Conservation (phyloP, 2,113 vertebrate species). For the Ploceus nigricollis region DNA sequence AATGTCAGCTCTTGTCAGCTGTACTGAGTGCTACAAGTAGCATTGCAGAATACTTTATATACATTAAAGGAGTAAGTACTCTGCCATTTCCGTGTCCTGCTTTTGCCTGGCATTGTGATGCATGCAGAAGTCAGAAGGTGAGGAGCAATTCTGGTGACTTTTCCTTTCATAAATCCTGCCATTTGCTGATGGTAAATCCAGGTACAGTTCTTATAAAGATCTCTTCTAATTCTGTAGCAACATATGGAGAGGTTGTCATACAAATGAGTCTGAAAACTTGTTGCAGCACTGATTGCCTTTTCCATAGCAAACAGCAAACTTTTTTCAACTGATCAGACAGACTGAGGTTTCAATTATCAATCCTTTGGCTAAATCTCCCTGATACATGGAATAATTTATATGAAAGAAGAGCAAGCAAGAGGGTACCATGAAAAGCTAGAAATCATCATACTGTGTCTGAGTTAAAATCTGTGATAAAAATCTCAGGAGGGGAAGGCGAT, state of each 20-base stretch:
- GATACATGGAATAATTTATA: neutral
- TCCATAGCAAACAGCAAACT: neutral
- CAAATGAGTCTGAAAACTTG: neutral
- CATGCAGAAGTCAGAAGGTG: neutral
- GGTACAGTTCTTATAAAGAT: neutral
- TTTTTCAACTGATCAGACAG: conserved; percentile 30
- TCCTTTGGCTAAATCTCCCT: neutral
- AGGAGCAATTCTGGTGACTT: neutral
- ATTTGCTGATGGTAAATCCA: neutral
- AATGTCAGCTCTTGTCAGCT: neutral
- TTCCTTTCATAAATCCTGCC: neutral
- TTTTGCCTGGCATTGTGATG: neutral
- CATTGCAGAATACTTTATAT: neutral
- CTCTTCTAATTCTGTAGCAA: neutral
- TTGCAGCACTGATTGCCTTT: neutral
- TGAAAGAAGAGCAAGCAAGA: conserved; percentile 14
- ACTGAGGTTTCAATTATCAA: neutral
- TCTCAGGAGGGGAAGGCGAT: neutral
- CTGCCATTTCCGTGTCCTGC: neutral
- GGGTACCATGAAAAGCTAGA: neutral
- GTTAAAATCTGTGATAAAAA: conserved; percentile 36
- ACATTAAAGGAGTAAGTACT: neutral
- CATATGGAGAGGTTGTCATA: neutral
- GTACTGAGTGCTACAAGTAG: neutral
- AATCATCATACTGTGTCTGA: neutral